phyloP scores from a whole-genome alignment of 2,797 vertebrate genomes.

The Coccyzus lansbergi region DNA sequence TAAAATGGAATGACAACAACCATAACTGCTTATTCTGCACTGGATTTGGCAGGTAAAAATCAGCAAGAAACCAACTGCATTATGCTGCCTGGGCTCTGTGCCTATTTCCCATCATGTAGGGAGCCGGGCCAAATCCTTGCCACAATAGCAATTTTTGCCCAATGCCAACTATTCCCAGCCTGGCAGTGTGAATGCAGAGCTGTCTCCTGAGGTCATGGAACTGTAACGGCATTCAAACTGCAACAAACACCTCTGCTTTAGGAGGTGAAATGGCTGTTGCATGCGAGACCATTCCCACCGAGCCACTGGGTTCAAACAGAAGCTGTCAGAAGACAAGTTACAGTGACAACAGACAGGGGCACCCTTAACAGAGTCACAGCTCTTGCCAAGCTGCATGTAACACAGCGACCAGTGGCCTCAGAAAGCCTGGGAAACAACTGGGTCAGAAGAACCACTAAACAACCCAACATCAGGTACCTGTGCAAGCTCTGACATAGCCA shows the following conservation, averaged over 20 bases:
- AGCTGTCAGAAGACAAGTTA: not conserved
- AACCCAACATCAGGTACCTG: not conserved
- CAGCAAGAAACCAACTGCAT: constrained; percentile 54
- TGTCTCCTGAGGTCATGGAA: constrained; percentile 49
- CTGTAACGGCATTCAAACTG: constrained; percentile 33
- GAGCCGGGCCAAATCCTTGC: constrained; percentile 62
- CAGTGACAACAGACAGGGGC: not conserved
- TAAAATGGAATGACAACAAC: constrained; percentile 58
- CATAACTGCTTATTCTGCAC: constrained; percentile 39
- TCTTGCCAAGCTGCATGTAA: not conserved
- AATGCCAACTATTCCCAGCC: constrained; percentile 63
- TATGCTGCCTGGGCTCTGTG: constrained; percentile 56
- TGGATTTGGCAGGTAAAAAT: constrained; percentile 68
- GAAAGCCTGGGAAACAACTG: not conserved
- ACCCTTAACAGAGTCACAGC: not conserved
- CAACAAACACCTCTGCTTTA: not conserved
- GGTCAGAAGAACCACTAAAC: not conserved
- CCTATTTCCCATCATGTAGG: constrained; percentile 63
- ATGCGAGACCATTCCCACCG: not conserved
- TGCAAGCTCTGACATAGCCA: not conserved
- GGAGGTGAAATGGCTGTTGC: constrained; percentile 15
- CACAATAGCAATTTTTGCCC: constrained; percentile 68
- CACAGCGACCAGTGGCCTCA: not conserved
- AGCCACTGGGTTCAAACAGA: not conserved
- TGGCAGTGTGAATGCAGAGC: constrained; percentile 12